Conservation (phyloP, 2,888 invertebrate genomes). For the Metopia argyrocephala region DNA sequence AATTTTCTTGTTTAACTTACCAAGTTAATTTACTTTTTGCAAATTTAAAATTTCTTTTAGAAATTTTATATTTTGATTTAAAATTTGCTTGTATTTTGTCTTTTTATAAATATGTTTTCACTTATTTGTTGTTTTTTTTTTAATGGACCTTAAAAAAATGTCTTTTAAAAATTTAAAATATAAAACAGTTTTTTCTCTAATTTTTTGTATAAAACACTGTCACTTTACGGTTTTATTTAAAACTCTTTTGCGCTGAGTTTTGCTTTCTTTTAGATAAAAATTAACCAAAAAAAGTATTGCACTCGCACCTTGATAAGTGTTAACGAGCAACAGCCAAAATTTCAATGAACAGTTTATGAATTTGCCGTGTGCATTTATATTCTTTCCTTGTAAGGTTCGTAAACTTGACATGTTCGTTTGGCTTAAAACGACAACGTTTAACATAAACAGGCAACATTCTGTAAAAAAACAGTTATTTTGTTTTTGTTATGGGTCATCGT, state of each 20-base stretch:
- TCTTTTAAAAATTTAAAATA: too few relatives aligned
- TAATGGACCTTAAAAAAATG: too few relatives aligned
- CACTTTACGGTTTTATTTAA: not conserved
- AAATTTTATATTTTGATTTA: too few relatives aligned
- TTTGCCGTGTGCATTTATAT: conserved; percentile 51
- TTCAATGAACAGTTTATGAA: conserved; percentile 53
- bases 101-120: too few relatives aligned
- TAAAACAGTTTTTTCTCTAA: too few relatives aligned
- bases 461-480: conserved; percentile 42
- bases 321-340: conserved; percentile 50
- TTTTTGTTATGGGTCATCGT: not conserved
- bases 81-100: too few relatives aligned
- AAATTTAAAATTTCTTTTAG: too few relatives aligned
- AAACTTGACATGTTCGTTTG: conserved; percentile 33
- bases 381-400: not conserved
- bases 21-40: too few relatives aligned
- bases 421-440: conserved; percentile 23
- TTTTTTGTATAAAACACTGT: too few relatives aligned
- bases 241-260: not conserved
- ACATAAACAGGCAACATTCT: conserved; percentile 66
- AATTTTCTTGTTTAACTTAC: too few relatives aligned
- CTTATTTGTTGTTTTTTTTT: too few relatives aligned
- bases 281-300: not conserved
- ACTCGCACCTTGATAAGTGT: conserved; percentile 35
- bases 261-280: not conserved